Base-by-base conservation (phyloP, 53 echinoderm and acorn worm species). In the Luidia sarsii region DNA sequence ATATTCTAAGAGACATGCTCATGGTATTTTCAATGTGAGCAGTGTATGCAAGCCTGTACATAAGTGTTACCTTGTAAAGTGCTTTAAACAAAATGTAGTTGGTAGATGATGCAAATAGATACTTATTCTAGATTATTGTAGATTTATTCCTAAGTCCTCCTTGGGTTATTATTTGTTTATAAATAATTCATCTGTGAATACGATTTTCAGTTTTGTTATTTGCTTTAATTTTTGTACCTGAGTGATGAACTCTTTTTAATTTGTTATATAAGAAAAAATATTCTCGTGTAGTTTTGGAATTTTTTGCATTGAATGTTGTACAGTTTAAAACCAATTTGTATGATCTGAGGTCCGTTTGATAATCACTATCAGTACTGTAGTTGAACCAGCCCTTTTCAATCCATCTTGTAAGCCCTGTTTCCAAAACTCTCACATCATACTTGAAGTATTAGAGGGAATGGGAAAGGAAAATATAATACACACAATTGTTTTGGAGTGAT, bases 211-310 rank as follows among this genome's bases (percentile, higher is more conserved):
- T 50, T 71, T 43, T 72, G 53, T 53, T 72, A 51, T 41, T 72
- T 72, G 56, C 72, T 72, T 72, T 57, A 72, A 35, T 72, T n/a
- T 72, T 72, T 72, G 72, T 72, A 72, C 57, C 72, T 3, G 72
- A 72, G 72, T 72, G 72, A 35, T 49, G 56, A 14, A 56, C 72
- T 72, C 72, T 55, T 72, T 72, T 72, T 72, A 72, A 72, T 55
- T 72, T 72, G 72, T 72, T 54, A 71, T 39, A 72, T 38, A 72
- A 9, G 56, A 39, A 56, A 38, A 55, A 56, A 53, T 72, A 72
- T 72, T 72, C 54, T 72, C 25, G 37, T 55, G 72, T 72, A 72
- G 72, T 72, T 72, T 69, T 51, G 50, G 53, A 72, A 54, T 56
- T 55, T 72, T 72, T 72, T 37, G 63, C 72, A 72, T 72, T 72